phyloP scores from a whole-genome alignment of 2,113 vertebrate genomes.

The Siphamia tubifer region DNA sequence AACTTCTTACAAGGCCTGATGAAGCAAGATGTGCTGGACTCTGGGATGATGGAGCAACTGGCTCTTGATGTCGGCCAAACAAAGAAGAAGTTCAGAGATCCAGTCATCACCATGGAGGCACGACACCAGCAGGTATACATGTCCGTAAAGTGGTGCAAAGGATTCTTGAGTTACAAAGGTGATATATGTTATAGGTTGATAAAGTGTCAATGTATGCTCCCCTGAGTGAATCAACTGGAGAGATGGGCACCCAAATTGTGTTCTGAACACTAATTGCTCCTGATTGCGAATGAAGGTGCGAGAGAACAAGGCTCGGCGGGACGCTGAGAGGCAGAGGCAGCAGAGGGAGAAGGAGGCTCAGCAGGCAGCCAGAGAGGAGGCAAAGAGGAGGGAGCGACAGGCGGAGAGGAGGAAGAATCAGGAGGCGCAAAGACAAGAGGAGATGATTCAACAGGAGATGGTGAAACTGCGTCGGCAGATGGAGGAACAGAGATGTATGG shows the following conservation, averaged over 20 bases:
- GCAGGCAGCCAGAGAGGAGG: conserved; percentile 77
- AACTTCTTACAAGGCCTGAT: conserved; percentile 87
- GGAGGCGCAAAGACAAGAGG: conserved; percentile 82
- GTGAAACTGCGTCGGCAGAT: conserved; percentile 86
- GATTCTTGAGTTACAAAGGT: neutral
- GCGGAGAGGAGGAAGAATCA: conserved; percentile 79
- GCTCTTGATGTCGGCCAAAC: conserved; percentile 68
- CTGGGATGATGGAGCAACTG: conserved; percentile 76
- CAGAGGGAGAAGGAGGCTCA: conserved; percentile 76
- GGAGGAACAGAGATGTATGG: conserved; percentile 77
- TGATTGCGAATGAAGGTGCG: conserved; percentile 80
- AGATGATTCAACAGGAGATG: conserved; percentile 86
- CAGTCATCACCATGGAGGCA: conserved; percentile 88
- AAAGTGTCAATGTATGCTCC: neutral
- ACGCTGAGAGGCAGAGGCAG: conserved; percentile 78
- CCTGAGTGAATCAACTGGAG: neutral
- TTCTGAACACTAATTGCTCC: conserved; percentile 4
- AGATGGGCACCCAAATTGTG: neutral
- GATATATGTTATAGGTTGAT: neutral
- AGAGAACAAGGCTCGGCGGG: conserved; percentile 83
- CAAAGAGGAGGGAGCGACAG: conserved; percentile 75
- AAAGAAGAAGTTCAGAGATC: conserved; percentile 78
- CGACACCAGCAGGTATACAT: conserved; percentile 87
- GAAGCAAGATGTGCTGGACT: conserved; percentile 82
- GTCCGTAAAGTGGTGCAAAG: conserved; percentile 30